A percentile compares a stretch with the other conserved stretches of the same genome.
phyloP scores from a whole-genome alignment of 2,797 vertebrate species.

The Acipenser transmontanus region DNA sequence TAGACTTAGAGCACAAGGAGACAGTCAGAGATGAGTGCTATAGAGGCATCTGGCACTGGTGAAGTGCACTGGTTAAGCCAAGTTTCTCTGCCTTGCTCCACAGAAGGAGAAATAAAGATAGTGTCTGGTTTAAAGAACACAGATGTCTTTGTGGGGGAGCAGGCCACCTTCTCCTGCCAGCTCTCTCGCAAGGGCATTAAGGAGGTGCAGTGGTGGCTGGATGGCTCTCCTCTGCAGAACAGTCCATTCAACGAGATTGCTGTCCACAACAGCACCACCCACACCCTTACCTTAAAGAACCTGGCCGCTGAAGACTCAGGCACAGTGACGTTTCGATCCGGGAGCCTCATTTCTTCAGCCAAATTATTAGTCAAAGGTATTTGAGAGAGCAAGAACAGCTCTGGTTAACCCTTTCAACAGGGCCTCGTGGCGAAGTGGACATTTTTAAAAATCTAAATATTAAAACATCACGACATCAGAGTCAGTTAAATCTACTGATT shows the following conservation, averaged over 20 bases:
- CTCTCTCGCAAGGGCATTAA: conserved; percentile 68
- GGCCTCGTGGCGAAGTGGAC: conserved; percentile 6
- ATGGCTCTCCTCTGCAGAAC: conserved; percentile 82
- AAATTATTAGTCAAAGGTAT: conserved; percentile 99
- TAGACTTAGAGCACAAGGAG: too few species aligned
- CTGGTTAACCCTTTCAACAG: conserved; percentile 22
- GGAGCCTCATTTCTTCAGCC: conserved; percentile 80
- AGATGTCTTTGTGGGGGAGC: conserved; percentile 93
- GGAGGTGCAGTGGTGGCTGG: conserved; percentile 90
- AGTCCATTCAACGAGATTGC: conserved; percentile 73
- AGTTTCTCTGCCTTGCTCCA: conserved; percentile 53
- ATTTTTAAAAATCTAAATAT: not conserved
- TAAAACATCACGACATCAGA: too few species aligned
- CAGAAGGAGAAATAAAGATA: conserved; percentile 83
- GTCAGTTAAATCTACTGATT: too few species aligned
- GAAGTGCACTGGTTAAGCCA: conserved; percentile 20
- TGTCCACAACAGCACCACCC: conserved; percentile 62
- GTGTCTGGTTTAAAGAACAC: conserved; percentile 82
- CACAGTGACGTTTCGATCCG: conserved; percentile 82
- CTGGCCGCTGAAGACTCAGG: conserved; percentile 88
- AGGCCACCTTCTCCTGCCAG: conserved; percentile 86
- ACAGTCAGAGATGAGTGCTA: too few species aligned
- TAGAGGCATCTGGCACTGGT: not conserved
- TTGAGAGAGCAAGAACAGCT: conserved; percentile 14
- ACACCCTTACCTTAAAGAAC: conserved; percentile 81